A percentile compares a stretch with the other conserved stretches of the same genome.
Evolutionary conservation across 2,888 invertebrate species (phyloP).

Genomic region (Pseudeuparius sepicola): DNA sequence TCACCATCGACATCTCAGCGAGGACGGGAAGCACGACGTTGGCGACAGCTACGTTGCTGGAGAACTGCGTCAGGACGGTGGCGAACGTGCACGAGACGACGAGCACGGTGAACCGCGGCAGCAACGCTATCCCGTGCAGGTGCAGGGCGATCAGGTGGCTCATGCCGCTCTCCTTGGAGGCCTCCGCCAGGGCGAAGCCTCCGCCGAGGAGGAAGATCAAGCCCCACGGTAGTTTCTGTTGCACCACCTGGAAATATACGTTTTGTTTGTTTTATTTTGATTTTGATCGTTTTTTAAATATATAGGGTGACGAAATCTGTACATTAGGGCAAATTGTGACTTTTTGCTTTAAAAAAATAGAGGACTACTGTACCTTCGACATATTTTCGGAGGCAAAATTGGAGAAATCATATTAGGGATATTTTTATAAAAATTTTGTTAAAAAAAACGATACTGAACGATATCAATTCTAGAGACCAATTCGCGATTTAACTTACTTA

Average conservation of each 20-base stretch:
- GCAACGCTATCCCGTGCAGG: slow-evolving; percentile 52
- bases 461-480: too few species aligned
- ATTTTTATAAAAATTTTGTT: too few species aligned
- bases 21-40: slow-evolving; percentile 80
- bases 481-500: too few species aligned
- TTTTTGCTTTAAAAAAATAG: too few species aligned
- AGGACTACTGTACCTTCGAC: too few species aligned
- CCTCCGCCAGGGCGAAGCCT: slow-evolving; percentile 85
- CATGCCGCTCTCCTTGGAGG: slow-evolving; percentile 63
- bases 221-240: slow-evolving; percentile 85
- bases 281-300: too few species aligned
- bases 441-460: too few species aligned
- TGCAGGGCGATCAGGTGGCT: slow-evolving; percentile 65
- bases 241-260: slow-evolving; percentile 51
- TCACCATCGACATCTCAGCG: slow-evolving; percentile 57
- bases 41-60: slow-evolving; percentile 84
- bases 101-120: slow-evolving; percentile 57
- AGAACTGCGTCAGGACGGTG: slow-evolving; percentile 78
- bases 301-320: too few species aligned
- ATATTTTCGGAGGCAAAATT: too few species aligned
- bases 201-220: slow-evolving; percentile 80
- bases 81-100: slow-evolving; percentile 68
- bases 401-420: too few species aligned
- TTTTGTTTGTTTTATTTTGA: too few species aligned
- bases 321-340: too few species aligned